Conservation (phyloP, 2,797 vertebrate genomes). For the Cuculus canorus region DNA sequence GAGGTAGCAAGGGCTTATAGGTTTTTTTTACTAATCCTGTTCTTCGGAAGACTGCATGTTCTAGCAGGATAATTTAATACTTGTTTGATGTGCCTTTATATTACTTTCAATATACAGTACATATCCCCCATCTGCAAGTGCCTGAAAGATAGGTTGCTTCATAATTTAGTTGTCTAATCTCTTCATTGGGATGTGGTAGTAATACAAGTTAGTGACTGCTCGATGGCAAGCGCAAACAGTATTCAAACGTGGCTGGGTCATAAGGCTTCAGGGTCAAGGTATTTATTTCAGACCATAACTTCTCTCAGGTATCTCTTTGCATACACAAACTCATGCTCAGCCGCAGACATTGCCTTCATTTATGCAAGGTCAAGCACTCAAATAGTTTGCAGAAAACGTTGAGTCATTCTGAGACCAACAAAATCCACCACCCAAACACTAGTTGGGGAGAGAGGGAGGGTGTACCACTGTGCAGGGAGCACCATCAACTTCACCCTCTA, state of each 20-base stretch:
- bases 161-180: slow-evolving; percentile 28
- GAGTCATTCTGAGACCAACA: neutral
- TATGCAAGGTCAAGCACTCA: neutral
- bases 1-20: neutral
- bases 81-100: slow-evolving; percentile 25
- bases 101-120: slow-evolving; percentile 35
- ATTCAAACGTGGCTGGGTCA: neutral
- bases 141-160: slow-evolving; percentile 1
- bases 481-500: neutral
- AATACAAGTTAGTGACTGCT: neutral
- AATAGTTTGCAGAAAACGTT: neutral
- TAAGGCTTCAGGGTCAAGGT: neutral
- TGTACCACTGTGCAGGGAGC: neutral
- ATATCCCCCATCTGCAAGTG: slow-evolving; percentile 3
- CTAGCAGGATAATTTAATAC: slow-evolving; percentile 38
- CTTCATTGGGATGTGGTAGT: neutral
- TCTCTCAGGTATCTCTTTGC: neutral
- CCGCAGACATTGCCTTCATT: neutral
- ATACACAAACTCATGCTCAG: neutral
- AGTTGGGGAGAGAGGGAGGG: neutral
- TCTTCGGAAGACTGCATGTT: neutral
- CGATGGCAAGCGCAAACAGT: neutral
- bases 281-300: neutral
- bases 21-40: neutral
- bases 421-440: fast-evolving